Conservation (phyloP, 1,140 invertebrate species). For the Trachymyrmex cornetzi region DNA sequence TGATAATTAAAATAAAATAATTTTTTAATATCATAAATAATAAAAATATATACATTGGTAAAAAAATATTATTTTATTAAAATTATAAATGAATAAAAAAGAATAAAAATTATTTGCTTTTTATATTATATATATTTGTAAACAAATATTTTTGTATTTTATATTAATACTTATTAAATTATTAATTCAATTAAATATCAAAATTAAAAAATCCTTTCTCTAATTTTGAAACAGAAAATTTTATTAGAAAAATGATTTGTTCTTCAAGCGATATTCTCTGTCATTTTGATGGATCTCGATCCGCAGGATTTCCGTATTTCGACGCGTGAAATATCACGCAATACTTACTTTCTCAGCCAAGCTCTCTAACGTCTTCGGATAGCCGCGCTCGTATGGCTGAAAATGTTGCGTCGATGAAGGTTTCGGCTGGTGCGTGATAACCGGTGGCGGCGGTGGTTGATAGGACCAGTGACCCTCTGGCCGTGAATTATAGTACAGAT, state of each 20-base stretch:
- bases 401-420: constrained; percentile 91
- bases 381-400: constrained; percentile 92
- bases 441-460: constrained; percentile 92
- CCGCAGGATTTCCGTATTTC: constrained; percentile 44
- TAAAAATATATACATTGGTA: background rate
- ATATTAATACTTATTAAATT: constrained; percentile 10
- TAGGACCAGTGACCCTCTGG: constrained; percentile 87
- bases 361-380: constrained; percentile 96
- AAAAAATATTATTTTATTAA: background rate
- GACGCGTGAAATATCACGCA: background rate
- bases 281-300: constrained; percentile 59
- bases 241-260: background rate
- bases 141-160: background rate
- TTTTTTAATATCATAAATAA: background rate
- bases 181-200: background rate
- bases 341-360: constrained; percentile 92
- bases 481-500: constrained; percentile 94
- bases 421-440: constrained; percentile 96
- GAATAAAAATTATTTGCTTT: background rate
- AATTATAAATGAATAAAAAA: background rate
- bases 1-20: background rate
- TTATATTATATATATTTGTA: background rate
- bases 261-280: background rate
- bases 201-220: background rate
- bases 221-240: background rate